Evolutionary conservation across 2,888 invertebrate genomes (phyloP), one percentile per base, ranked within the genome.

Genomic region (Caenorhabditis sp.): DNA sequence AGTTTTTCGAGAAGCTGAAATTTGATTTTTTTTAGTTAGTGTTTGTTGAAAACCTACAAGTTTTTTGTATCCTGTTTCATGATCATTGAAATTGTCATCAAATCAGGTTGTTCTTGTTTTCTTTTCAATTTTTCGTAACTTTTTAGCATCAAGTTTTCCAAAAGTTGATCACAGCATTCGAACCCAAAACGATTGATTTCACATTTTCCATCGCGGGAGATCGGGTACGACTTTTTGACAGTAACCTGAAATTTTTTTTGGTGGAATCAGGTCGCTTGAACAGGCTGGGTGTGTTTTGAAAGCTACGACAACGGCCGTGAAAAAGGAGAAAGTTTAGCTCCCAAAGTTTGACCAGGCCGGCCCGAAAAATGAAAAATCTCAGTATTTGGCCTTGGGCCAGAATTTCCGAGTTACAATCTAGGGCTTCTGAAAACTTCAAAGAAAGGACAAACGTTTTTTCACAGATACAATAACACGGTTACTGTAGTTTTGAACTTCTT

Each of bases 1-100:
- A 80, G 55, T 72, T 64, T n/a, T 77, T 70, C 21, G 59, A 66
- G 69, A 82, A 82, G 43, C 81, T 79, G 66, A 27, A 58, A 37
- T 21, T 21, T 58, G 5, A 43, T 10, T 43, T 43, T 43, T 43
- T 43, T 5, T 17, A 43, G 2, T 43, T 43, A 43, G 14, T 10
- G 5, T 17, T 6, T 14, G 6, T 57, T 26, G 27, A 26, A 31
- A n/a, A 66, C 76, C 67, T 60, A 80, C 77, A 77, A 62, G 51
- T 75, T 63, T 23, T 77, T 70, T n/a, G 60, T 63, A 26, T 81
- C 81, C 50, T 62, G 57, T 31, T 74, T 72, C 12, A 81, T 55
- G 6, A 61, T 61, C 1, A 66, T 54, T 0, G 78, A 70, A 1
- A 81, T 49, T 58, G 63, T 69, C 8, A 66, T 68, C 10, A 81